Evolutionary conservation across 2,797 vertebrate species (phyloP).

Genomic region (Sphaeramia orbicularis): DNA sequence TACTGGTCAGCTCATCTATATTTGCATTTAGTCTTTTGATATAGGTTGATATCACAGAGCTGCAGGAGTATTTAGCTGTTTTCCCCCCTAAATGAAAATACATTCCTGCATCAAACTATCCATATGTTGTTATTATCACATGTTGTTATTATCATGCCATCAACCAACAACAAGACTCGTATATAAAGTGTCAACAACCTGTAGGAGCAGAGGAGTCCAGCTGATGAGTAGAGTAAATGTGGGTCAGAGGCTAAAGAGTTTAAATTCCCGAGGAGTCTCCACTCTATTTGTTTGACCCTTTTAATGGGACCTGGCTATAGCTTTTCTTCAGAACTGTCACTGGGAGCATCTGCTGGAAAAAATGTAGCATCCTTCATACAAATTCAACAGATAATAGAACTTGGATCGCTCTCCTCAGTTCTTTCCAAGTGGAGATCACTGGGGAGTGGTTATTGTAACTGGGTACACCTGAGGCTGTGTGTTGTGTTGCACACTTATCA

Average conservation of each 20-base stretch:
- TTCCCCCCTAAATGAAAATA: no score
- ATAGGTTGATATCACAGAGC: no score
- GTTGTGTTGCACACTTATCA: conserved; percentile 36
- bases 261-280: conserved; percentile 69
- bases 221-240: conserved; percentile 55
- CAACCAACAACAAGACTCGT: not conserved
- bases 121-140: no score
- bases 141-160: no score
- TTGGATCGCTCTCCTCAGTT: conserved; percentile 32
- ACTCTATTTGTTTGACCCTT: conserved; percentile 68
- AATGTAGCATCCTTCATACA: conserved; percentile 58
- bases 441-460: conserved; percentile 41
- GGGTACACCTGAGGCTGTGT: conserved; percentile 35
- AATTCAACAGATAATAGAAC: conserved; percentile 65
- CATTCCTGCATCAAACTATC: no score
- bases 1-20: no score
- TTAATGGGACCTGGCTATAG: conserved; percentile 56
- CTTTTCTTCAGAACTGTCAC: conserved; percentile 64
- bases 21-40: no score
- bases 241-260: conserved; percentile 65
- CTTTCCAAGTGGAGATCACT: conserved; percentile 47
- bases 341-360: conserved; percentile 70
- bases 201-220: conserved; percentile 5
- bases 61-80: no score
- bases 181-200: conserved; percentile 4